These are phyloP conservation scores for Rattus rattus DNA, from an alignment of 2,113 vertebrate species.

Conservation along the genomic window DNA sequence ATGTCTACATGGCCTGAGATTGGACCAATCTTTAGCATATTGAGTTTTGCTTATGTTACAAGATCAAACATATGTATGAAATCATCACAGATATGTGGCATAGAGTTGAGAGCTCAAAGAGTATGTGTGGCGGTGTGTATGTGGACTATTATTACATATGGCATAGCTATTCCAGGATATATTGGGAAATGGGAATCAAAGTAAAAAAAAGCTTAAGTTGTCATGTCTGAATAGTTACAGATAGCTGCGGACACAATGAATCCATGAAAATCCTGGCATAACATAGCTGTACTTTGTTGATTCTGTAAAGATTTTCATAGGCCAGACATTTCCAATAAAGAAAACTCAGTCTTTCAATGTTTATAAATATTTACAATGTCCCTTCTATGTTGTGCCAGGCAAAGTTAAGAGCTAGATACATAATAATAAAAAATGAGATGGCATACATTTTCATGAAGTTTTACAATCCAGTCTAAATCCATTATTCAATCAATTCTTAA, in stretches of 20 bases:
- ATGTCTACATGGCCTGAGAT: neutral
- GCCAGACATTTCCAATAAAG: neutral
- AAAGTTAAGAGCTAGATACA: neutral
- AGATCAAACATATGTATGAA: conserved; percentile 3
- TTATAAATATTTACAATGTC: conserved; percentile 28
- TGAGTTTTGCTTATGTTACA: neutral
- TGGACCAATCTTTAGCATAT: neutral
- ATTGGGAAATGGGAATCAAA: neutral
- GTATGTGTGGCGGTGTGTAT: neutral
- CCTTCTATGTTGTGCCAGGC: neutral
- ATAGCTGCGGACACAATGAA: neutral
- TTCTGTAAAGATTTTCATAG: neutral
- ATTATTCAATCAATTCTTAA: conserved; percentile 59
- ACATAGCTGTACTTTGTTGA: conserved; percentile 7
- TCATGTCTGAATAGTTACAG: neutral
- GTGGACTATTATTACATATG: neutral
- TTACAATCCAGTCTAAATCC: conserved; percentile 26
- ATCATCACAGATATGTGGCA: neutral
- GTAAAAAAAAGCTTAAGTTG: neutral
- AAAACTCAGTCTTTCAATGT: neutral
- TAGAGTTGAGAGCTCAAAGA: neutral
- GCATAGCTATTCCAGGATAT: neutral
- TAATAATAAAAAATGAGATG: conserved; percentile 3
- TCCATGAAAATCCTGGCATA: neutral
- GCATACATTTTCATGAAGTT: conserved; percentile 16